Percentiles rank a stretch among this genome's conserved stretches.
These are phyloP conservation scores for Neria commutata DNA, from an alignment of 2,888 invertebrate genomes.

Conservation along the genomic window DNA sequence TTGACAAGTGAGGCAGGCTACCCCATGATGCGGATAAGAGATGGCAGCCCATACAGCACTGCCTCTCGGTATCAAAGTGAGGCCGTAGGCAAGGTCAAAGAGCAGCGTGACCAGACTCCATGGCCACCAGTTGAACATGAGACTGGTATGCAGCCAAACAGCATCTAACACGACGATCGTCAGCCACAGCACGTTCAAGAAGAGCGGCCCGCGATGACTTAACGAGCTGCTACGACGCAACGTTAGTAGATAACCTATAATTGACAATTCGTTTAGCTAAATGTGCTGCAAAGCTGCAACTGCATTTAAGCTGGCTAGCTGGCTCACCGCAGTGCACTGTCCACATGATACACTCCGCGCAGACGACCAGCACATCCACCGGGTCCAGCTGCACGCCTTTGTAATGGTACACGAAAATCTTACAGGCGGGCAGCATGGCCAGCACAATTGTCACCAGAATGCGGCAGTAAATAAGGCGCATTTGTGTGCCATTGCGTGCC, in stretches of 20 bases:
- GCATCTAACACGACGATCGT: constrained; percentile 71
- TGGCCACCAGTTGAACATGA: constrained; percentile 64
- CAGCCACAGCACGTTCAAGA: constrained; percentile 73
- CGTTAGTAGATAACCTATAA: constrained; percentile 65
- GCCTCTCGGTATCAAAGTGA: constrained; percentile 73
- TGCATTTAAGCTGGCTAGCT: neutral
- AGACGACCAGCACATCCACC: constrained; percentile 74
- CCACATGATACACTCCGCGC: constrained; percentile 79
- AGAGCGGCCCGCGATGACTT: constrained; percentile 76
- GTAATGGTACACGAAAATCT: constrained; percentile 70
- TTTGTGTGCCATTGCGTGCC: constrained; percentile 69
- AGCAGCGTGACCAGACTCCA: constrained; percentile 69
- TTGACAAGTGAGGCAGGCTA: neutral
- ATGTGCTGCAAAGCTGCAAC: neutral
- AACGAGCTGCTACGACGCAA: constrained; percentile 69
- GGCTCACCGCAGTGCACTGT: constrained; percentile 77
- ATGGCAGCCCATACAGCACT: constrained; percentile 51
- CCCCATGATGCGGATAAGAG: too few species aligned
- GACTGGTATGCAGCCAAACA: constrained; percentile 72
- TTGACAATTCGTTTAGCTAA: neutral
- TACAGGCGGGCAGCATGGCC: constrained; percentile 71
- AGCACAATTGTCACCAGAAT: constrained; percentile 69
- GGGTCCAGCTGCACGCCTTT: constrained; percentile 65
- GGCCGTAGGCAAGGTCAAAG: constrained; percentile 72
- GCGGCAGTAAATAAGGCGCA: constrained; percentile 70